Base-by-base conservation (phyloP, 2,113 vertebrate species). In the Chlamydotis undulata region DNA sequence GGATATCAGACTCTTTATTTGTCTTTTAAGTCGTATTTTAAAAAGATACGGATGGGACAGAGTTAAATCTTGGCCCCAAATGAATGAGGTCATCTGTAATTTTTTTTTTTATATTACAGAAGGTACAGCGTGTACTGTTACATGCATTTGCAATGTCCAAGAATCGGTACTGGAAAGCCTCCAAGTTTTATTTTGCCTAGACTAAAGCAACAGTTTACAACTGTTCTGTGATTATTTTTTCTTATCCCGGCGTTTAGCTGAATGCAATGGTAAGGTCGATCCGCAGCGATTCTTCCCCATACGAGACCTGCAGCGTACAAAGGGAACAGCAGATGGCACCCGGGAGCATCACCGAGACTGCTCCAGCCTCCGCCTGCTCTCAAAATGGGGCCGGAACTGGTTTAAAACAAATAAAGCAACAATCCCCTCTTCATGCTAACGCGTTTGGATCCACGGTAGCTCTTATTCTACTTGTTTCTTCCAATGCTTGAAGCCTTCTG, bases 291-390 rank as follows among this genome's bases (percentile, higher is more conserved):
- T 12, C 1, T 23, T 67, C 16, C 4, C 4, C 19, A 19, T 0
- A 10, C 43, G 74, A 6, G 90, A 31, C 2, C 1, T 95, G 95
- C 89, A 79, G 2, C 80, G 89, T 67, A 19, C 50, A 50, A 35
- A 23, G 3, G 7, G 22, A 94, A 19, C 96, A 93, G 49, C 88
- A 96, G 96, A 93, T 96, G 96, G 96, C 96, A 94, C 12, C 63
- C 57, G 14, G 96, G 89, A 89, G 96, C 83, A 83, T 33, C 10
- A 4, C 83, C 31, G 82, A 15, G 67, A 70, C n/a, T 1, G 60
- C 19, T 4, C 1, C 45, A 11, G 0, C 2, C 60, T 3, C 11
- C 57, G 78, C 53, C 79, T 7, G 56, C 37, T 7, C 52, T 31
- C 64, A 61, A 57, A 45, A 55, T 17, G 70, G 74, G n/a, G 19